A percentile compares a stretch with the other conserved stretches of the same genome.
phyloP scores from a whole-genome alignment of 1,140 invertebrate species.

The Rhyacophila brunnea region DNA sequence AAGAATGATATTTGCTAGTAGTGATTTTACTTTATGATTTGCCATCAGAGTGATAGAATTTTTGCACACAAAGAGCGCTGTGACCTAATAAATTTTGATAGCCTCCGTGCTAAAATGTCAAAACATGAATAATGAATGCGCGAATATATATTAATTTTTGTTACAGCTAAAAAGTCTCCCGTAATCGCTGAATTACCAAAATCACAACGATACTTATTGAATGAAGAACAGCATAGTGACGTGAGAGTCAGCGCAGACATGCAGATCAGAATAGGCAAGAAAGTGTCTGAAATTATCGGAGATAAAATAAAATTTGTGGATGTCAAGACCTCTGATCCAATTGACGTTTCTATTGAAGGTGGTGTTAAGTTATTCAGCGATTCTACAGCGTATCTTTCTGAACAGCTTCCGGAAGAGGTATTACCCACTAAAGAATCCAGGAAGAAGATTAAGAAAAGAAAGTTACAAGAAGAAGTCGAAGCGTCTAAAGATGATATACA shows the following conservation, averaged over 20 bases:
- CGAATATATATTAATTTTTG: too few relatives aligned
- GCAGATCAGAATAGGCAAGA: slow-evolving; percentile 25
- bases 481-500: slow-evolving; percentile 9
- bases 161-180: too few relatives aligned
- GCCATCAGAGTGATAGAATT: too few relatives aligned
- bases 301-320: slow-evolving; percentile 24
- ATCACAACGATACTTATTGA: slow-evolving; percentile 23
- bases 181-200: slow-evolving; percentile 5
- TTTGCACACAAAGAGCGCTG: too few relatives aligned
- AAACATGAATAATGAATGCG: too few relatives aligned
- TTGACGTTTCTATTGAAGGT: slow-evolving; percentile 3
- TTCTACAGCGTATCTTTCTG: slow-evolving; percentile 13
- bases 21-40: too few relatives aligned
- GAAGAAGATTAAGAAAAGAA: slow-evolving; percentile 28
- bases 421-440: slow-evolving; percentile 7
- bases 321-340: background rate
- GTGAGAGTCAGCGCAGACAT: slow-evolving; percentile 28
- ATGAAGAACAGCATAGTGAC: slow-evolving; percentile 21
- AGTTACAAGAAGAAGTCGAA: slow-evolving; percentile 6
- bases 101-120: too few relatives aligned
- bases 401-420: slow-evolving; percentile 15
- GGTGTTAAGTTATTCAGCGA: slow-evolving; percentile 28
- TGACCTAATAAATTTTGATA: too few relatives aligned
- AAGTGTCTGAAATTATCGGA: slow-evolving; percentile 28
- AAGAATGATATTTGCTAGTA: too few relatives aligned